Conservation (phyloP, 2,797 vertebrate genomes). For the Myiothlypis coronata region DNA sequence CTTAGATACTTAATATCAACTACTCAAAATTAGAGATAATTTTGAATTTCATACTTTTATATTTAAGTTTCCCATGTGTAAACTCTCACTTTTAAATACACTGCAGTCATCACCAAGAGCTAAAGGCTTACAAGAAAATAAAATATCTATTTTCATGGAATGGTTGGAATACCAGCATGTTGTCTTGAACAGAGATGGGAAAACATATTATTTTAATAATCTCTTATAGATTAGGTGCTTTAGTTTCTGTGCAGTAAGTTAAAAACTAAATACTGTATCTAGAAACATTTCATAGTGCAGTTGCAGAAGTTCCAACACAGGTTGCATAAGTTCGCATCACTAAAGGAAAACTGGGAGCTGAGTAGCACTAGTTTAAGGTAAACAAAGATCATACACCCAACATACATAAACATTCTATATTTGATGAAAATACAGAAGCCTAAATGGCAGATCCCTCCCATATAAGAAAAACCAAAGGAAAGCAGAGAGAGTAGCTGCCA, state of each 20-base stretch:
- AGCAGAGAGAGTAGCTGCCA: not conserved
- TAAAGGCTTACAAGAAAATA: not conserved
- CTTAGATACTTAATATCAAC: not conserved
- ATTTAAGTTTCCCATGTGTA: not conserved
- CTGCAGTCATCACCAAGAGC: not conserved
- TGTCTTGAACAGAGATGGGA: not conserved
- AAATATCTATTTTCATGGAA: not conserved
- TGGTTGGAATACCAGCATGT: not conserved
- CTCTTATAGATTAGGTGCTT: not conserved
- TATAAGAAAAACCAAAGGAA: not conserved
- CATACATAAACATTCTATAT: not conserved
- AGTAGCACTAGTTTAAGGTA: not conserved
- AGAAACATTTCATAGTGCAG: not conserved
- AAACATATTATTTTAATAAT: not conserved
- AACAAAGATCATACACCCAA: not conserved
- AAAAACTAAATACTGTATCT: not conserved
- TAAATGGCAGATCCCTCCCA: not conserved
- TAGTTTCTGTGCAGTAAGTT: not conserved
- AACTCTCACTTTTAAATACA: not conserved
- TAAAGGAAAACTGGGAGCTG: not conserved
- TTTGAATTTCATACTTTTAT: not conserved
- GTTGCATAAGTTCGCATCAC: rapidly evolving
- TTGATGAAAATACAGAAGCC: not conserved
- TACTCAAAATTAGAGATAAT: not conserved
- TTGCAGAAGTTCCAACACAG: not conserved